Base-by-base conservation (phyloP, 2,113 vertebrate genomes). In the Scomber colias region DNA sequence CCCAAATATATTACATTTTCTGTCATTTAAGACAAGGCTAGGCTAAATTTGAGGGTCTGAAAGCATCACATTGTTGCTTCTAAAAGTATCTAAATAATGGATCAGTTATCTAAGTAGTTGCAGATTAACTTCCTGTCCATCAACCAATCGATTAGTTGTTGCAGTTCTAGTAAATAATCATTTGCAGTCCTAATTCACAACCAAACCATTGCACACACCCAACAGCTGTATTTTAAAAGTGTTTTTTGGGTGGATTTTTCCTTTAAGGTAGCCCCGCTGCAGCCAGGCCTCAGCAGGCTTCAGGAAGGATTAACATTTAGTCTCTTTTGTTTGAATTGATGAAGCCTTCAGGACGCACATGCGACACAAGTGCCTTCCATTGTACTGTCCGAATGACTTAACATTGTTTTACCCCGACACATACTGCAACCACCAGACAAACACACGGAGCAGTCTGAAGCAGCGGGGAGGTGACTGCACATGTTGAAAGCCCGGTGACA, bases 341-440 rank as follows among this genome's bases (percentile, higher is more conserved):
- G 12, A 71, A 76, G 77, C 79, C 87, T 89, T 86, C 78, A 67
- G 62, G 75, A 82, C 62, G 62, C 56, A 54, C 60, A 11, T 30
- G 17, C 8, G 21, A 79, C 24, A 51, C 49, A 90, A 91, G 89
- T 92, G 92, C 92, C 92, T 93, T 88, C 73, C 68, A 53, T 64
- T 3, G 45, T 24, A 35, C 64, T 17, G 13, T 74, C 57, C 63
- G 14, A 50, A 21, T 63, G 55, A 44, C 46, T 40, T 53, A 5
- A 31, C 48, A 24, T 54, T 3, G 48, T 80, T 45, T 66, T 3
- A 4, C 17, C 30, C 21, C 15, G 19, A 11, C 53, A 31, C 27
- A 54, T 5, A 15, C 55, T 44, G 30, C 13, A 11, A 4, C 24
- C 24, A 27, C 24, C 24, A 27, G 24, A 27, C 24, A 27, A 27